Base-by-base conservation (phyloP, 1,140 invertebrate genomes). In the Atta colombica region DNA sequence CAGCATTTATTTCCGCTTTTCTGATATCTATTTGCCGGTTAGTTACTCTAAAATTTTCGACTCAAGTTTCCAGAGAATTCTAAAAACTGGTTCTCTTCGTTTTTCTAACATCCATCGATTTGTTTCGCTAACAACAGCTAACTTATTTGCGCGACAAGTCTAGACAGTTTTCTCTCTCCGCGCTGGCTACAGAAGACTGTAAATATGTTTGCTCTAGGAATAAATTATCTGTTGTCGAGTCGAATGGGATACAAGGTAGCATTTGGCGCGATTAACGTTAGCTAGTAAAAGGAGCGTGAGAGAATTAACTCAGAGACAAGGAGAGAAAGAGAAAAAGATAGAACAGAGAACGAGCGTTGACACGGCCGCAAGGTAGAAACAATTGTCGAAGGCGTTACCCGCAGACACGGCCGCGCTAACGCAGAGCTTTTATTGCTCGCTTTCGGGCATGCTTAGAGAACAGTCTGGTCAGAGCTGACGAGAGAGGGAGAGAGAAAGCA, bases 361-460 rank as follows among this genome's bases (percentile, higher is more conserved):
- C 65, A 69, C 72, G 86, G n/a, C 55, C 69, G 86, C 69, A 72
- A 72, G 49, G 60, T 75, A 65, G 53, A 74, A 74, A 72, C 71
- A 45, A 86, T 78, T 72, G 77, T 81, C 65, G 28, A 49, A 75
- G 25, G 35, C 82, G 58, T 74, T 77, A 45, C 28, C 60, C 86
- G 65, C 65, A 14, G 39, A 63, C 75, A 18, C 39, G 16, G 39
- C 74, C 16, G 63, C 31, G 49, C 53, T 63, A 53, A 21, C n/a
- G 45, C 12, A 3, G 18, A 86, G 77, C 78, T 88, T 89, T 88
- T 89, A 77, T 89, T 89, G 51, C 74, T 89, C 60, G 28, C 51
- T 82, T 90, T 89, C 16, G 63, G 21, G 16, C 28, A 53, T 51
- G 87, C 58, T 86, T 89, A 89, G 88, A 87, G 80, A 89, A 89